Percentiles rank a stretch among this genome's conserved stretches.
Conservation (phyloP, 30 jellyfish, hydroid and myxozoan genomes). For the Clytia hemisphaerica region DNA sequence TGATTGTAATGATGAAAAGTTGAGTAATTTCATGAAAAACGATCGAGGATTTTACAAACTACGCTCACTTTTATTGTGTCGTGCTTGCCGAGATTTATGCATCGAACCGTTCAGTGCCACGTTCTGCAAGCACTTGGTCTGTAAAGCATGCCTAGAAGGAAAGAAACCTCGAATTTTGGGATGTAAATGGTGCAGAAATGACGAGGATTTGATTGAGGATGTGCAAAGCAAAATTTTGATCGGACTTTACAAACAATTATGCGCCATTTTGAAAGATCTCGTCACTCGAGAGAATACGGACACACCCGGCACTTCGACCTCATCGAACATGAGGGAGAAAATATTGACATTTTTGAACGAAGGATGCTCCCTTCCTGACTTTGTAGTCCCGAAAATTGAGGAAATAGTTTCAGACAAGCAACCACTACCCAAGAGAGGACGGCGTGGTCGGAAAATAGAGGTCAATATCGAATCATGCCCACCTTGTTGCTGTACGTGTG, state of each 20-base stretch:
- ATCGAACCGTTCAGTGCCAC: slow-evolving; percentile 52
- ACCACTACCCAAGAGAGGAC: background rate
- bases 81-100: slow-evolving; percentile 48
- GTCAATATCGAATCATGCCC: background rate
- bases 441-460: background rate
- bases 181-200: slow-evolving; percentile 59
- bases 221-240: slow-evolving; percentile 33
- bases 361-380: slow-evolving; percentile 26
- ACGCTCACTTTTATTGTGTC: slow-evolving; percentile 54
- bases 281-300: slow-evolving; percentile 16
- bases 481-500: slow-evolving; percentile 14
- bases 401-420: background rate
- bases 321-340: slow-evolving; percentile 14
- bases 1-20: slow-evolving; percentile 3
- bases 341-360: slow-evolving; percentile 43
- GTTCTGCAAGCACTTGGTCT: slow-evolving; percentile 58
- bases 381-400: background rate
- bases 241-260: slow-evolving; percentile 56
- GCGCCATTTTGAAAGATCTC: slow-evolving; percentile 56
- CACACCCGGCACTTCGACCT: slow-evolving; percentile 15
- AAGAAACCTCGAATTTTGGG: slow-evolving; percentile 23
- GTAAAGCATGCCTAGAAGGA: slow-evolving; percentile 48
- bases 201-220: slow-evolving; percentile 33
- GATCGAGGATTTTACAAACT: slow-evolving; percentile 39
- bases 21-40: slow-evolving; percentile 1